phyloP scores from a whole-genome alignment of 2,888 invertebrate genomes.

The Cephalotes varians region DNA sequence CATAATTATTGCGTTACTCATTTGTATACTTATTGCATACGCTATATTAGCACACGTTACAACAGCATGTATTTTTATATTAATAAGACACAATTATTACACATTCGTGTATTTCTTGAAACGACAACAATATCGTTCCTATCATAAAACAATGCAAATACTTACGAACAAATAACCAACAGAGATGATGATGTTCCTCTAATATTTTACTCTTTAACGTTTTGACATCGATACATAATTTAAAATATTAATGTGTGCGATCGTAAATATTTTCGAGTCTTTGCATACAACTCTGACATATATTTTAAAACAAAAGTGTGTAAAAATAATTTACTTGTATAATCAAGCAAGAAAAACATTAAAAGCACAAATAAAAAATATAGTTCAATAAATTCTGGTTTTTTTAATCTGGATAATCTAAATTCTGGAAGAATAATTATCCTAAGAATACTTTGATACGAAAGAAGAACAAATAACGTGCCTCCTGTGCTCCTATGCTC shows the following conservation, averaged over 20 bases:
- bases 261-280: neutral
- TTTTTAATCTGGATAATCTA: neutral
- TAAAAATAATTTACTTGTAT: neutral
- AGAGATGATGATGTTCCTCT: neutral
- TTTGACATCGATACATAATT: neutral
- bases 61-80: neutral
- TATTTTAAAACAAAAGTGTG: neutral
- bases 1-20: too few relatives aligned
- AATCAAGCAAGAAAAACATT: neutral
- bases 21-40: neutral
- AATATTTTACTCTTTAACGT: neutral
- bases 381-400: neutral
- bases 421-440: neutral
- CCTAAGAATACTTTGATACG: neutral
- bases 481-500: neutral
- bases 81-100: neutral
- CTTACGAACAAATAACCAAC: neutral
- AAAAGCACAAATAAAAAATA: neutral
- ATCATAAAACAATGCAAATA: conserved; percentile 25
- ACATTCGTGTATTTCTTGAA: neutral
- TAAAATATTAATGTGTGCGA: neutral
- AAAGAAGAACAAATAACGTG: neutral
- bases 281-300: neutral
- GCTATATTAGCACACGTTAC: neutral
- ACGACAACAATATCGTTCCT: neutral